Evolutionary conservation across 2,113 vertebrate species (phyloP).

Genomic region (Sander vitreus): DNA sequence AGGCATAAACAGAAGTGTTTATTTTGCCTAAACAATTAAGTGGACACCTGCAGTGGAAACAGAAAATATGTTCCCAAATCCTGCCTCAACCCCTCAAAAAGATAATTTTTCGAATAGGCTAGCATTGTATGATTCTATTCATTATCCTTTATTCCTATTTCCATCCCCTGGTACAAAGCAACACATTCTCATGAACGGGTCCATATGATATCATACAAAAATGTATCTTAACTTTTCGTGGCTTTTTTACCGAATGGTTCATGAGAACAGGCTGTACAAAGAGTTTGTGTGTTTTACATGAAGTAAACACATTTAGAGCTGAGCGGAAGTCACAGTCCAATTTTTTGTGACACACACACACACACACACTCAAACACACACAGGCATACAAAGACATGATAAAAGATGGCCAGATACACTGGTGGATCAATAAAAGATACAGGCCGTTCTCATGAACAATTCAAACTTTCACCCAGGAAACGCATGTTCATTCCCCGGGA

Average conservation of each 20-base stretch:
- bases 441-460: too few species aligned
- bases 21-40: conserved; percentile 22
- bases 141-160: conserved; percentile 19
- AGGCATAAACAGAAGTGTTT: conserved; percentile 17
- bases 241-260: too few species aligned
- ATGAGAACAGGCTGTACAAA: background rate
- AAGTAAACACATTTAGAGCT: conserved; percentile 36
- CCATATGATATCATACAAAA: too few species aligned
- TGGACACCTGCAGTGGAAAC: conserved; percentile 18
- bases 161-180: background rate
- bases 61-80: conserved; percentile 20
- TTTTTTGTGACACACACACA: background rate
- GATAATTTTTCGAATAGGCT: conserved; percentile 18
- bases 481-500: too few species aligned
- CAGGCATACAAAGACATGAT: background rate
- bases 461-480: too few species aligned
- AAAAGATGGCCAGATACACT: background rate
- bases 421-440: background rate
- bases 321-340: conserved; percentile 31
- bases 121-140: conserved; percentile 26
- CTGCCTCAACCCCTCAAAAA: background rate
- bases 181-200: too few species aligned
- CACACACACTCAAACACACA: background rate
- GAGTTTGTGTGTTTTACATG: conserved; percentile 22
- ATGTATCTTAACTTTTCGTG: too few species aligned